phyloP scores from a whole-genome alignment of 2,888 invertebrate species.

The Heliconius erato region DNA sequence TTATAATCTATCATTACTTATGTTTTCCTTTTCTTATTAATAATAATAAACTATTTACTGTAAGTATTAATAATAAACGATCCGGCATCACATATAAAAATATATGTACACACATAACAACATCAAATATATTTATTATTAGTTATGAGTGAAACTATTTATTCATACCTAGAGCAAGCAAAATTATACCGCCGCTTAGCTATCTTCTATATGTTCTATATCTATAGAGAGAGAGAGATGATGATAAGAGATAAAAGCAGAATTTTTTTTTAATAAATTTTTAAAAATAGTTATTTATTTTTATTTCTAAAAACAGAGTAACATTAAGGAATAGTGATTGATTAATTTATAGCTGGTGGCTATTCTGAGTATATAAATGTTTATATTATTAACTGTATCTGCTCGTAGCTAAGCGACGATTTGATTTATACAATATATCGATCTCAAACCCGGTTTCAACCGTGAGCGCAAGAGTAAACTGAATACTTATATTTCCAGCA shows the following conservation, averaged over 20 bases:
- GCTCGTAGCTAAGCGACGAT: slow-evolving; percentile 10
- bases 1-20: not conserved
- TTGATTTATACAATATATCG: not conserved
- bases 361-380: not conserved
- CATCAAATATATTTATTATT: slow-evolving; percentile 12
- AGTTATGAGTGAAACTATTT: slow-evolving; percentile 21
- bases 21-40: not conserved
- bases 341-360: not conserved
- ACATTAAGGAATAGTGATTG: not conserved
- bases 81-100: slow-evolving; percentile 9
- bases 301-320: not conserved
- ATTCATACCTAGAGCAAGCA: not conserved
- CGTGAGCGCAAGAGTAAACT: too few species aligned
- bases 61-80: not conserved
- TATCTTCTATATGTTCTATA: not conserved
- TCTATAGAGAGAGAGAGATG: not conserved
- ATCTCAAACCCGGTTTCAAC: too few species aligned
- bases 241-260: not conserved
- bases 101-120: slow-evolving; percentile 6
- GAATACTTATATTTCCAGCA: too few species aligned
- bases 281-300: too few species aligned
- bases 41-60: not conserved
- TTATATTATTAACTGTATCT: not conserved
- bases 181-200: not conserved
- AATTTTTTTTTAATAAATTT: too few species aligned